Conservation (phyloP, 2,797 vertebrate species). For the Pithecia hirsuta region DNA sequence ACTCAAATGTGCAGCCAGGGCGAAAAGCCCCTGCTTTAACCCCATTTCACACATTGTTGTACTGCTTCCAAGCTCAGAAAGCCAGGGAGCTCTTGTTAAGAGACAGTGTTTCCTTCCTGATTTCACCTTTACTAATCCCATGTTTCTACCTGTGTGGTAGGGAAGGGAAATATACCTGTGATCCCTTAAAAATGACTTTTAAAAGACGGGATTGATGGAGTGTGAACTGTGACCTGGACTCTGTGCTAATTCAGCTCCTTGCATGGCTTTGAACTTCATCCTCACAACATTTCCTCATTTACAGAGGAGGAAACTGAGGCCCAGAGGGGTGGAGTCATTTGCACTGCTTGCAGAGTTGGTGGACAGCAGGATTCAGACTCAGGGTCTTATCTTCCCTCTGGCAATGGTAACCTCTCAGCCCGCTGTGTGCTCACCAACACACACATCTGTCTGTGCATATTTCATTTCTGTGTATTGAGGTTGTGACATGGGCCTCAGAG, state of each 20-base stretch:
- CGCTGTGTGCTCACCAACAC: not conserved
- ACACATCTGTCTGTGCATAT: rapidly evolving
- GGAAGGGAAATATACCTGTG: not conserved
- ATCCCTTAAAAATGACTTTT: not conserved
- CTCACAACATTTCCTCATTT: not conserved
- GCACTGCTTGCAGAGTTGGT: not conserved
- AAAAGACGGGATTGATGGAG: not conserved
- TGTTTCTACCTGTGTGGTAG: not conserved
- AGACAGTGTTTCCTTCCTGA: not conserved
- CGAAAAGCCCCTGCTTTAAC: not conserved
- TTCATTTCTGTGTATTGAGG: not conserved
- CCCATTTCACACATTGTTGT: not conserved
- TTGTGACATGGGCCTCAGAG: not conserved
- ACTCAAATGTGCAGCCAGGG: too few species aligned
- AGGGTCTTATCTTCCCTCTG: not conserved
- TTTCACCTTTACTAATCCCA: not conserved
- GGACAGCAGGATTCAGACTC: not conserved
- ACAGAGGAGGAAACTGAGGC: not conserved
- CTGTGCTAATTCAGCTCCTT: too few species aligned
- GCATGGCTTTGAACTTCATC: rapidly evolving
- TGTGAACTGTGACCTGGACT: not conserved
- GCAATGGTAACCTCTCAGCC: rapidly evolving
- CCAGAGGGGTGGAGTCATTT: not conserved
- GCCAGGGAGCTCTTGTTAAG: not conserved
- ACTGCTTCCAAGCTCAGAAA: not conserved